Evolutionary conservation across 2,888 invertebrate species (phyloP), one percentile per base, ranked within the genome.

Genomic region (Drosophila subsilvestris): DNA sequence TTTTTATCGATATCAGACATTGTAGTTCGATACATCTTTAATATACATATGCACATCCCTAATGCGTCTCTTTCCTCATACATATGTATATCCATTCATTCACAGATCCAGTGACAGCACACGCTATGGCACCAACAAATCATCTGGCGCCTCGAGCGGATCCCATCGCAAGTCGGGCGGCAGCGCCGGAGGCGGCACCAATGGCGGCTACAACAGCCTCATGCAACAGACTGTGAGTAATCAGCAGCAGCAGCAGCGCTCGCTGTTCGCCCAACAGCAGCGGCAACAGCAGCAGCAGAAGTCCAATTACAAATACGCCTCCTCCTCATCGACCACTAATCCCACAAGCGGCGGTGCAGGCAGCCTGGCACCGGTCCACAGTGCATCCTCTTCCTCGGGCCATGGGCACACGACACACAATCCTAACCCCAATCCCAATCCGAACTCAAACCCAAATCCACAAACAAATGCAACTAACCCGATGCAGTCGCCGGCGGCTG

Each of bases 41-140:
- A n/a, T n/a, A n/a, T 3, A 22, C 20, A 2, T 2, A 20, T 20
- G 20, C 20, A 3, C 3, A 10, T 12, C 12, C 12, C 29, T 4
- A 37, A 37, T 37, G 1, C 32, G 5, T 20, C 7, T 60, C 12
- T 32, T 10, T 45, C 20, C 12, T 2, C 25, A 7, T 45, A 20
- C 9, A 3, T 47, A 1, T 37, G 1, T 47, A 1, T 37, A 5
- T 14, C 32, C 12, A 8, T 8, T 5, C 18, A 27, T 12, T 10
- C 10, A 2, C 53, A 91, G 94, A 93, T 92, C 93, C 91, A 92
- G 94, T 90, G 95, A 93, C 92, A 93, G 94, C 92, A 93, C 94
- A 90, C 93, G 94, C 90, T 94, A 94, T 80, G 92, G 92, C 67
- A 92, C 92, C 48, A 92, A 92, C 75, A 92, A 92, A 68, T 92